phyloP scores from a whole-genome alignment of 1,140 invertebrate genomes.

The Atta cephalotes region DNA sequence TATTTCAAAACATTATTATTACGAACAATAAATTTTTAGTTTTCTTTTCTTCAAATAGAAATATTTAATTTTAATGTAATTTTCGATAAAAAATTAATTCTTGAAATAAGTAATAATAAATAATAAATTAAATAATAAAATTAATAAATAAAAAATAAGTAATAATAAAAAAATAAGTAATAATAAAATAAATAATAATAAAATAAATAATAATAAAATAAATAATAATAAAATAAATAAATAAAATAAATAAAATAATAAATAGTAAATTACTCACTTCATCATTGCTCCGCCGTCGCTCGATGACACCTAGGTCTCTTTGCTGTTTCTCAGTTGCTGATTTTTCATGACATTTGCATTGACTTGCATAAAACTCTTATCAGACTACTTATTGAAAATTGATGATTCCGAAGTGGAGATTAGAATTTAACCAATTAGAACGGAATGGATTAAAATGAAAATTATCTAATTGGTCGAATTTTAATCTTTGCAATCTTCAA shows the following conservation, averaged over 20 bases:
- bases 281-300: background rate
- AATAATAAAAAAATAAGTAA: too few relatives aligned
- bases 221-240: background rate
- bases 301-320: background rate
- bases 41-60: background rate
- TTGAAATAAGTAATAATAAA: too few relatives aligned
- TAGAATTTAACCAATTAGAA: too few relatives aligned
- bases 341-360: background rate
- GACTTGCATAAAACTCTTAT: too few relatives aligned
- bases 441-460: too few relatives aligned
- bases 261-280: background rate
- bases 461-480: too few relatives aligned
- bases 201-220: background rate
- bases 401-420: too few relatives aligned
- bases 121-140: too few relatives aligned
- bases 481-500: too few relatives aligned
- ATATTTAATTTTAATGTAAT: background rate
- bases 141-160: background rate
- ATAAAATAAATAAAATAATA: constrained; percentile 1
- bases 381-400: too few relatives aligned
- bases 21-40: background rate
- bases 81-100: background rate
- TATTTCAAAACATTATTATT: background rate
- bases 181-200: too few relatives aligned
- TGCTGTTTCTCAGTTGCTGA: background rate